Base-by-base conservation (phyloP, 2,113 vertebrate genomes). In the Calidris pygmaea region DNA sequence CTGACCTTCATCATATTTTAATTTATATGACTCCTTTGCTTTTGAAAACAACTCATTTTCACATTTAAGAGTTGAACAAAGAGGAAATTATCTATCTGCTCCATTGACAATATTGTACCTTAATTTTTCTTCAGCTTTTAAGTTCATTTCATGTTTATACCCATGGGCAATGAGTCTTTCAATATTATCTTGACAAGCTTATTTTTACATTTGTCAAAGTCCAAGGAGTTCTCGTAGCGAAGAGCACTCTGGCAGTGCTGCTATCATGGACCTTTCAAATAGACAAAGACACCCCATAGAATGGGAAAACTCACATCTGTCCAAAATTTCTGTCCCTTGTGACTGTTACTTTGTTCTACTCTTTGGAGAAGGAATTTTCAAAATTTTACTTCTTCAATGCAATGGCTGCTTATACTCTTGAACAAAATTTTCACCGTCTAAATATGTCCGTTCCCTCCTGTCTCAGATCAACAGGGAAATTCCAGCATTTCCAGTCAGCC, bases 151-250 rank as follows among this genome's bases (percentile, higher is more conserved):
- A 29, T 43, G 37, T 18, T 89, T 90, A 58, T 78, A 89, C 12
- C 72, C 45, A 50, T 63, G 21, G 48, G 41, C 29, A 80, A 67
- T 58, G 37, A 37, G 32, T 48, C 82, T 77, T 32, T 95, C 93
- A 78, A 56, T 87, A 73, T 91, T 95, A 90, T 93, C 92, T 95
- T 89, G 92, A 95, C 91, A 95, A 94, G 90, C 47, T 85, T 72
- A 87, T 73, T 90, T 88, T 70, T 56, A 63, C 29, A 82, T 71
- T 87, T 62, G 8, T 87, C 65, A 30, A 12, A 53, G 68, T 87
- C 89, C 68, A 77, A 90, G 62, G 35, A 58, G 91, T 65, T 65
- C 50, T 93, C 81, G 84, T 94, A 89, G 50, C 41, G 29, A 82
- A 72, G 37, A 91, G 87, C 62, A 93, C 27, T 74, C 81, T 95